phyloP scores from a whole-genome alignment of 2,113 vertebrate species.

The Crotalus viridis region DNA sequence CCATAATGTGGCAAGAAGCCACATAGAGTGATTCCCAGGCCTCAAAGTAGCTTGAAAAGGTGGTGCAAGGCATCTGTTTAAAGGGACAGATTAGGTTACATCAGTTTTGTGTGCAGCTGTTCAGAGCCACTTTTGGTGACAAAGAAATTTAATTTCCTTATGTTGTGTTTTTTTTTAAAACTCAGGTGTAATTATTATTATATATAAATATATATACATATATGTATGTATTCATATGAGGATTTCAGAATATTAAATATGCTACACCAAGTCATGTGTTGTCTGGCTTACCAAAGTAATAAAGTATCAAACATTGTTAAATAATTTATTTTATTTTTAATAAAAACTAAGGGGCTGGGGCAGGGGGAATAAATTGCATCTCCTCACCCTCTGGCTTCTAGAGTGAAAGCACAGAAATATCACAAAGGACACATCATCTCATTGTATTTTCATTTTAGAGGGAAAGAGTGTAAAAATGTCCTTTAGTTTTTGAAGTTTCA shows the following conservation, averaged over 20 bases:
- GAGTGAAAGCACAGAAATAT: slow-evolving; percentile 75
- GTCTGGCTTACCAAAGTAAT: slow-evolving; percentile 71
- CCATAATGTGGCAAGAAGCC: neutral
- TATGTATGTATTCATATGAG: slow-evolving; percentile 74
- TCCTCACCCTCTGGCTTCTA: slow-evolving; percentile 57
- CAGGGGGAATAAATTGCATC: slow-evolving; percentile 47
- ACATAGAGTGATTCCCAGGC: neutral
- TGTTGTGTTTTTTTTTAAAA: slow-evolving; percentile 66
- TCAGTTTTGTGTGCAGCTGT: slow-evolving; percentile 68
- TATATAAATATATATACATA: slow-evolving; percentile 58
- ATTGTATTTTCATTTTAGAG: slow-evolving; percentile 59
- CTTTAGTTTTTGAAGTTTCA: slow-evolving; percentile 54
- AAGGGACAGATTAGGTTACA: slow-evolving; percentile 30
- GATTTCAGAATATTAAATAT: slow-evolving; percentile 75
- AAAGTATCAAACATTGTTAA: slow-evolving; percentile 68
- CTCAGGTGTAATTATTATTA: slow-evolving; percentile 82
- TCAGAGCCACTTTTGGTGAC: slow-evolving; percentile 61
- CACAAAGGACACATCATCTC: slow-evolving; percentile 76
- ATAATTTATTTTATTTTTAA: slow-evolving; percentile 78
- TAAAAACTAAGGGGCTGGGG: slow-evolving; percentile 67
- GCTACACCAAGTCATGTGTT: slow-evolving; percentile 68
- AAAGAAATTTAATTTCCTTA: slow-evolving; percentile 71
- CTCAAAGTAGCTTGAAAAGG: neutral
- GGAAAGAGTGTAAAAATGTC: slow-evolving; percentile 62
- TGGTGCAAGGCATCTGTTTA: neutral